These are phyloP conservation scores for Tipula unca DNA, from an alignment of 2,888 invertebrate genomes.

Conservation along the genomic window DNA sequence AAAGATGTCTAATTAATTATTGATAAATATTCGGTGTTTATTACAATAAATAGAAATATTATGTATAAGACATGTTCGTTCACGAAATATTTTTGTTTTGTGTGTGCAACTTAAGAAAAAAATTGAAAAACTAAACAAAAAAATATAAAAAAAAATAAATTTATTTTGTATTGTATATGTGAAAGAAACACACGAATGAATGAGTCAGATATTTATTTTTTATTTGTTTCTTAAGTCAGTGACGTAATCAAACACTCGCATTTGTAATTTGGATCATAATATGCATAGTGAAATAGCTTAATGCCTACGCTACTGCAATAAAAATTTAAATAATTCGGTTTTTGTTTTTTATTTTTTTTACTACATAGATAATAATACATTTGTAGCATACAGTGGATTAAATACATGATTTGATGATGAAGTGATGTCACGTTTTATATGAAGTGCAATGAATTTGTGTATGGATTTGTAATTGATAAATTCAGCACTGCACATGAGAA, in stretches of 20 bases:
- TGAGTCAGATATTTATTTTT: background rate
- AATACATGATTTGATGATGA: background rate
- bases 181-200: background rate
- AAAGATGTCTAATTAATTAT: background rate
- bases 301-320: background rate
- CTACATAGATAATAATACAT: background rate
- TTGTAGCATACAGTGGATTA: background rate
- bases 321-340: background rate
- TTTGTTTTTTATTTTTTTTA: background rate
- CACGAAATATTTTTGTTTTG: background rate
- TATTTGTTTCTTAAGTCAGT: background rate
- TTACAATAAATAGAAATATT: too few species aligned
- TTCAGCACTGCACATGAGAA: background rate
- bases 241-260: background rate
- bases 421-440: background rate
- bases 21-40: background rate
- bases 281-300: background rate
- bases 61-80: background rate
- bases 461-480: background rate
- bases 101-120: background rate
- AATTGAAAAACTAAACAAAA: background rate
- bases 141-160: background rate
- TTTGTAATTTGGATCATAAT: background rate
- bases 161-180: background rate
- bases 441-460: background rate